phyloP scores from a whole-genome alignment of 1,140 invertebrate species.

The Mya arenaria region DNA sequence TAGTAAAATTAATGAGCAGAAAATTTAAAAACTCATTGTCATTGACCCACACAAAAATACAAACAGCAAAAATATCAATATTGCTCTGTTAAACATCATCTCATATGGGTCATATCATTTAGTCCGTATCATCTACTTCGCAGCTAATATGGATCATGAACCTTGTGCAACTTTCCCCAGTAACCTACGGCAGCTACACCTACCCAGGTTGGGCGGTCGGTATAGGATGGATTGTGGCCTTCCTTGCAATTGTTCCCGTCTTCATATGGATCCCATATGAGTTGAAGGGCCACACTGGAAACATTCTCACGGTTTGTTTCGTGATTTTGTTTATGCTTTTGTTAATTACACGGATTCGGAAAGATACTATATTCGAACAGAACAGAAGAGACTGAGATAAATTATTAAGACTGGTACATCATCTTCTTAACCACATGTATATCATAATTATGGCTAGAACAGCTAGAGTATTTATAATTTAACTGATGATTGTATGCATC shows the following conservation, averaged over 20 bases:
- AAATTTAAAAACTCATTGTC: no score
- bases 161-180: neutral
- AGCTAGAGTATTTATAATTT: no score
- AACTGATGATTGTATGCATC: no score
- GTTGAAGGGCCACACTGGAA: neutral
- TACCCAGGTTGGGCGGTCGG: slow-evolving; percentile 18
- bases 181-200: neutral
- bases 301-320: neutral
- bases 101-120: no score
- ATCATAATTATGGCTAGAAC: no score
- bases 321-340: neutral
- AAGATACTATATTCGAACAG: no score
- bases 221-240: slow-evolving; percentile 13
- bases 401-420: no score
- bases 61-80: no score
- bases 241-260: neutral
- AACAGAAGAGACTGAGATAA: neutral
- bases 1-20: no score
- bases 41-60: no score
- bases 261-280: neutral
- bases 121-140: neutral
- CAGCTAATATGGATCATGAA: slow-evolving; percentile 33
- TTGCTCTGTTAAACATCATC: no score
- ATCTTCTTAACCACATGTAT: neutral
- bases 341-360: no score